phyloP scores from a whole-genome alignment of 1,140 invertebrate genomes.

The Euura lappo region DNA sequence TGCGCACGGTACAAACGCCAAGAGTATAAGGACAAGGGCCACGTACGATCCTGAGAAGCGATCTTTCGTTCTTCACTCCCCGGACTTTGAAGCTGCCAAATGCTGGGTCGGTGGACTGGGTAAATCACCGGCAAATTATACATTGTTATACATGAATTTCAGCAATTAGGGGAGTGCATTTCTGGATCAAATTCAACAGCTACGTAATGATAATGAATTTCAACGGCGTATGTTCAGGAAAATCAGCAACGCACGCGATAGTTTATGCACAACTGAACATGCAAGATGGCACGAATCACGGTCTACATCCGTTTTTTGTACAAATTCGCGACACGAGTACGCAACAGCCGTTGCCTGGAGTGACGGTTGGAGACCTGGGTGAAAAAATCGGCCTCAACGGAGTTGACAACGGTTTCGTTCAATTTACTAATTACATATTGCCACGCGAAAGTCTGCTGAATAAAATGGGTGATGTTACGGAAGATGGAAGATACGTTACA shows the following conservation, averaged over 20 bases:
- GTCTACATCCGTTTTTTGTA: conserved; percentile 85
- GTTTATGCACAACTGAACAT: conserved; percentile 84
- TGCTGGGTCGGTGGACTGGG: conserved; percentile 93
- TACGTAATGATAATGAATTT: no score
- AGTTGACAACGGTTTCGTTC: conserved; percentile 89
- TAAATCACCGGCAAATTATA: conserved; percentile 44
- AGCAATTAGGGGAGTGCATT: neutral
- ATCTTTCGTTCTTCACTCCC: conserved; percentile 89
- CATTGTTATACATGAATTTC: neutral
- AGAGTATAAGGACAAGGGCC: conserved; percentile 88
- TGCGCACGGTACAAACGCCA: conserved; percentile 92
- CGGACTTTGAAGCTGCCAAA: conserved; percentile 93
- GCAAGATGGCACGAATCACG: conserved; percentile 81
- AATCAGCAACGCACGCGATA: conserved; percentile 86
- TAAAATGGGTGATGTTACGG: conserved; percentile 84
- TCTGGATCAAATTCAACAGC: no score
- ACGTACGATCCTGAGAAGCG: conserved; percentile 80
- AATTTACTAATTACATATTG: conserved; percentile 87
- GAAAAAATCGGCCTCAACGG: conserved; percentile 89
- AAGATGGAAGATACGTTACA: conserved; percentile 82
- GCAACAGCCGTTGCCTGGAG: conserved; percentile 72
- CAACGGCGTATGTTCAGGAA: conserved; percentile 58
- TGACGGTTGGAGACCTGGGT: conserved; percentile 83
- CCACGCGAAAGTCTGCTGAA: conserved; percentile 84
- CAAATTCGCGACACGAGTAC: conserved; percentile 82